Percentiles rank a stretch among this genome's conserved stretches.
phyloP scores from a whole-genome alignment of 2,888 invertebrate species.

The Lysandra bellargus region DNA sequence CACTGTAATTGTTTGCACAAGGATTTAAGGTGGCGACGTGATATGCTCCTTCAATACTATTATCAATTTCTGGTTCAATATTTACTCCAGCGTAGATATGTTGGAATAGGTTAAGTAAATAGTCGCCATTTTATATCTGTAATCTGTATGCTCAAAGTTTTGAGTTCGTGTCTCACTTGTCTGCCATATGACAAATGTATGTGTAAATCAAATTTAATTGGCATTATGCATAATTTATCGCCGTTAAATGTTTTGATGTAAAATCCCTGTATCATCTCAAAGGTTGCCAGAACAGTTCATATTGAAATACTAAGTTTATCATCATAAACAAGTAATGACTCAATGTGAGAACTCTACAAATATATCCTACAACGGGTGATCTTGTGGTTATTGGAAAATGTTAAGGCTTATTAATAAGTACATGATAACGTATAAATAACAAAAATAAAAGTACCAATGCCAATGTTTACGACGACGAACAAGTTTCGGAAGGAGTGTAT shows the following conservation, averaged over 20 bases:
- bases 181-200: not conserved
- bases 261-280: not conserved
- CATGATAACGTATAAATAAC: not conserved
- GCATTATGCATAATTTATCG: not conserved
- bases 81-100: not conserved
- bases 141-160: not conserved
- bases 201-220: conserved; percentile 16
- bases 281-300: not conserved
- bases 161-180: not conserved
- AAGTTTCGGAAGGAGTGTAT: conserved; percentile 26
- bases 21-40: not conserved
- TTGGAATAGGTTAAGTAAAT: not conserved
- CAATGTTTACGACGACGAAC: conserved; percentile 21
- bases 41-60: conserved; percentile 13
- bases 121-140: not conserved
- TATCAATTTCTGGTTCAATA: conserved; percentile 26
- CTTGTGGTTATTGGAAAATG: not conserved
- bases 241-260: not conserved
- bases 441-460: not conserved
- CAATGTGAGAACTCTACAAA: no score
- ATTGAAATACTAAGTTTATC: not conserved
- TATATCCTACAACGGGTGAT: no score
- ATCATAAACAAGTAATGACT: no score
- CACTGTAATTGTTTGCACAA: conserved; percentile 9
- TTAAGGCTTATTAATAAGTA: not conserved